Conservation (phyloP, 2,113 vertebrate species). For the Myrmophylax atrothorax region DNA sequence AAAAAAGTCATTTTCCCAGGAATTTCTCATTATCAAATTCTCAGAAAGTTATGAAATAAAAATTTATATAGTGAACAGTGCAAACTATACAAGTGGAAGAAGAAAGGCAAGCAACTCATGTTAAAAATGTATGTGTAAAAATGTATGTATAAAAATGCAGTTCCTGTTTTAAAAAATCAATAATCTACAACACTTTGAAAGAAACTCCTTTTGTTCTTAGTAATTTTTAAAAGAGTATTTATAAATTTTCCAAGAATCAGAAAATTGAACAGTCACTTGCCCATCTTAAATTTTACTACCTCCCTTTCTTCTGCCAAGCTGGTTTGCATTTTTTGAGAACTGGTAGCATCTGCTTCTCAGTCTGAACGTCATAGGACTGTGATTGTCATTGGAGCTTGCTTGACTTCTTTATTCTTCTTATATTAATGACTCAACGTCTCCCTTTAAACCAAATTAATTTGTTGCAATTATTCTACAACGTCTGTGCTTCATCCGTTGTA, state of each 20-base stretch:
- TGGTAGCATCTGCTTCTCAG: not conserved
- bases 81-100: not conserved
- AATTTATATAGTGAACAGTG: not conserved
- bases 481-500: not conserved
- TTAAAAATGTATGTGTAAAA: not conserved
- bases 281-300: not conserved
- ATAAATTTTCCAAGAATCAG: not conserved
- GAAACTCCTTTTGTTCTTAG: not conserved
- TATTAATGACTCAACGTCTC: not conserved
- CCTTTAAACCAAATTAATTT: not conserved
- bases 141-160: not conserved
- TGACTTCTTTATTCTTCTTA: not conserved
- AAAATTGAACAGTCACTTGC: not conserved
- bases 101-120: not conserved
- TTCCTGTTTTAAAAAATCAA: not conserved
- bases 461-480: not conserved
- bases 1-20: rapidly evolving
- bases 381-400: not conserved
- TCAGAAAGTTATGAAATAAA: not conserved
- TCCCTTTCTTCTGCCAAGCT: not conserved
- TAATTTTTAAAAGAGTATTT: not conserved
- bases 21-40: not conserved
- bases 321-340: not conserved
- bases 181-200: not conserved
- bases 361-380: not conserved